Base-by-base conservation (phyloP, 2,113 vertebrate genomes). In the Excalfactoria chinensis region DNA sequence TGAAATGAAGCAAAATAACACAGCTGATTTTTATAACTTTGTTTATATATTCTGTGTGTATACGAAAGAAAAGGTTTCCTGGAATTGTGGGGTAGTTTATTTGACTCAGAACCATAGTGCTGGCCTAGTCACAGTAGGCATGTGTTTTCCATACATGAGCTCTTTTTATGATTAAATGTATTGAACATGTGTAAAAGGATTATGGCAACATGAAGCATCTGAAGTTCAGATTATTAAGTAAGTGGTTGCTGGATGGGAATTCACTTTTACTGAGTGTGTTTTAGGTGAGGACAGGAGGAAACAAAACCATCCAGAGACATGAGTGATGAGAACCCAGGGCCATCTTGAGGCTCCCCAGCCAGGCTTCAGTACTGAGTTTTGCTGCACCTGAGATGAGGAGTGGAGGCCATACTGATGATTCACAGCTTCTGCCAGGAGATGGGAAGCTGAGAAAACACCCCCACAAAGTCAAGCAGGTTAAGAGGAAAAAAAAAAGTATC, bases 1-100 rank as follows among this genome's bases (percentile, higher is more conserved):
- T n/a, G 43, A 90, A 96, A 89, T 56, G 43, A 86, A 93, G 73
- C 79, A 88, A 71, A 94, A 88, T 58, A 90, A 73, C 56, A 60
- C 93, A 95, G 76, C 72, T 95, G 92, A 96, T 93, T 94, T 93
- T 94, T 94, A 84, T 94, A 88, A 95, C 72, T 91, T 92, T 59
- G 44, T 95, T 94, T 90, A 69, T 44, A 73, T 16, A 32, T 90
- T 95, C 73, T 88, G n/a, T 71, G 72, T 68, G 64, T 74, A 94
- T 81, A 35, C 68, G 71, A 86, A 91, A 90, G 93, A 84, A 94
- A 71, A 94, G 4, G 26, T 90, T 95, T 95, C 96, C 92, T 84
- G 88, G 92, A 93, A 86, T 58, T 86, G 69, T 56, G 72, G 49
- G 56, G 30, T 34, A 88, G 69, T 78, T 95, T 83, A 48, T 96